Evolutionary conservation across 2,797 vertebrate species (phyloP).

Genomic region (Sylvia borin): DNA sequence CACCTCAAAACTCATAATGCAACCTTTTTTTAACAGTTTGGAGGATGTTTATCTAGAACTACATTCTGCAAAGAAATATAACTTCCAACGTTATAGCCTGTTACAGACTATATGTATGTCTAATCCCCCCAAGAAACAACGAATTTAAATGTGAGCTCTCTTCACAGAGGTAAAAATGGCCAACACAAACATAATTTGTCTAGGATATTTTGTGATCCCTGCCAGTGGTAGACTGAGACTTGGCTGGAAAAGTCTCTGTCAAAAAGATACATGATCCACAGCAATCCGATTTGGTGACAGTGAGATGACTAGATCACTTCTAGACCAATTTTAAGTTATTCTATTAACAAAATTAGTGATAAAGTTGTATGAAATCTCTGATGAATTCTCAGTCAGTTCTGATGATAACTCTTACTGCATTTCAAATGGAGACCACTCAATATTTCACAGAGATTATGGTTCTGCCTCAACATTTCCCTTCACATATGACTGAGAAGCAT

Average conservation of each 20-base stretch:
- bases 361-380: neutral
- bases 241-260: neutral
- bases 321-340: neutral
- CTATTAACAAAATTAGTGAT: neutral
- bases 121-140: rapidly evolving
- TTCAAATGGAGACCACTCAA: neutral
- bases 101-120: neutral
- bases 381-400: neutral
- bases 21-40: neutral
- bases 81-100: neutral
- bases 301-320: neutral
- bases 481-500: neutral
- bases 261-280: neutral
- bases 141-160: neutral
- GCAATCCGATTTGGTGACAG: neutral
- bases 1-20: neutral
- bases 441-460: neutral
- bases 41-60: neutral
- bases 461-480: neutral
- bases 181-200: neutral
- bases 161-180: neutral
- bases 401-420: neutral
- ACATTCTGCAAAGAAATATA: neutral
- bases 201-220: neutral
- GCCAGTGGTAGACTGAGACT: neutral